Evolutionary conservation across 2,888 invertebrate genomes (phyloP), one percentile per base, ranked within the genome.

Genomic region (Rambutsinella grinnellia): DNA sequence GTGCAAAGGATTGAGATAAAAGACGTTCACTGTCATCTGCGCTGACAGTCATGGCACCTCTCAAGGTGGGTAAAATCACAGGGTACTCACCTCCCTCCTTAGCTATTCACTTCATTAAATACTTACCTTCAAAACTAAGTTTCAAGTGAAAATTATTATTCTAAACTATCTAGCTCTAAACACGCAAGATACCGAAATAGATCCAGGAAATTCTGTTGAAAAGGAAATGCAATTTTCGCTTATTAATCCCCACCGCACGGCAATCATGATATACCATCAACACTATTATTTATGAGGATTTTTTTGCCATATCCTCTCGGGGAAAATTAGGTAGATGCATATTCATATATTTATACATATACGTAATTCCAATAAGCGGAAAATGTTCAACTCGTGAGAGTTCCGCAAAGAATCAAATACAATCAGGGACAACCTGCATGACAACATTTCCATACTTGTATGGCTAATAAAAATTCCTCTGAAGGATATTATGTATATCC

Each of bases 401-500:
- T 70, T 70, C 62, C 70, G 56, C 63, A 63, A 62, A n/a, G n/a
- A n/a, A 70, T 70, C 70, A 62, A 61, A 13, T 27, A 56, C 63
- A 69, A 69, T 70, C 62, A 70, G 49, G 56, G 23, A 47, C 26
- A 46, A 1, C n/a, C 56, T 62, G 70, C 70, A 70, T 70, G 70
- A 47, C 56, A 53, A 46, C 27, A 44, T 46, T 15, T 66, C 28
- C 28, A 63, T 13, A 10, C 28, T 17, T 51, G 49, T 28, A 58
- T 47, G 46, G n/a, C n/a, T n/a, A n/a, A n/a, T n/a, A n/a, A n/a
- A n/a, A n/a, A n/a, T n/a, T n/a, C n/a, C n/a, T n/a, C n/a, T n/a
- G 36, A 36, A 36, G 36, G 36, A 36, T 36, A 36, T 36, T 36
- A 13, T 36, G 36, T 36, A 13, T 36, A 36, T n/a, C n/a, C n/a